These are phyloP conservation scores for Hipposideros armiger DNA, from an alignment of 2,113 vertebrate species.

Conservation along the genomic window DNA sequence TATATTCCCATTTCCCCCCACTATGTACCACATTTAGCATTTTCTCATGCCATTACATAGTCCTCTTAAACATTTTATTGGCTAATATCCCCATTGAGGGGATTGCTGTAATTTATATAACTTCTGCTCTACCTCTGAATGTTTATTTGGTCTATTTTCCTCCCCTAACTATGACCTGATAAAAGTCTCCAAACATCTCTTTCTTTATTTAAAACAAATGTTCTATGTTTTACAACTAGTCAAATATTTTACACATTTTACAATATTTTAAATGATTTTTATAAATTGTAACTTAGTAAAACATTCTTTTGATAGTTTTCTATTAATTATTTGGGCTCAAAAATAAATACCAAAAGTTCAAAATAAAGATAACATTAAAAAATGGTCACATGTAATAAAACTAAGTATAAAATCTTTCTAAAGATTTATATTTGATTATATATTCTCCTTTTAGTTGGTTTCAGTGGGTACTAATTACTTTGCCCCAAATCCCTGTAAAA, in stretches of 20 bases:
- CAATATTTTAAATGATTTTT: constrained; percentile 59
- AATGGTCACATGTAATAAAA: constrained; percentile 34
- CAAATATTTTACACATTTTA: constrained; percentile 38
- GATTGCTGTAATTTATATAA: neutral
- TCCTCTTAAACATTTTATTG: constrained; percentile 17
- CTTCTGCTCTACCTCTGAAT: neutral
- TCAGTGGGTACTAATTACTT: constrained; percentile 39
- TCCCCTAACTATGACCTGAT: neutral
- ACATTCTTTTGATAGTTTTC: neutral
- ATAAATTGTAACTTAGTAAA: constrained; percentile 47
- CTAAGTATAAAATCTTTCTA: constrained; percentile 9
- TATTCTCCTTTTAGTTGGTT: constrained; percentile 45
- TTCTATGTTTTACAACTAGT: neutral
- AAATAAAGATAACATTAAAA: constrained; percentile 56
- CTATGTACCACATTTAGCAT: constrained; percentile 10
- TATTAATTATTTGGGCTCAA: constrained; percentile 54
- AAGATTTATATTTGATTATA: constrained; percentile 43
- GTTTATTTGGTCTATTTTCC: constrained; percentile 3
- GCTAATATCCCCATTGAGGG: neutral
- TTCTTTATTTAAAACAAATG: constrained; percentile 48
- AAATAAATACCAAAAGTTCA: constrained; percentile 51
- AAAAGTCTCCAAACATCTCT: constrained; percentile 5
- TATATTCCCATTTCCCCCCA: neutral
- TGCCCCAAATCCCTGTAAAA: constrained; percentile 39
- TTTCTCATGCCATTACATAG: neutral